Base-by-base conservation (phyloP, 2,113 vertebrate species). In the Chaetura pelagica region DNA sequence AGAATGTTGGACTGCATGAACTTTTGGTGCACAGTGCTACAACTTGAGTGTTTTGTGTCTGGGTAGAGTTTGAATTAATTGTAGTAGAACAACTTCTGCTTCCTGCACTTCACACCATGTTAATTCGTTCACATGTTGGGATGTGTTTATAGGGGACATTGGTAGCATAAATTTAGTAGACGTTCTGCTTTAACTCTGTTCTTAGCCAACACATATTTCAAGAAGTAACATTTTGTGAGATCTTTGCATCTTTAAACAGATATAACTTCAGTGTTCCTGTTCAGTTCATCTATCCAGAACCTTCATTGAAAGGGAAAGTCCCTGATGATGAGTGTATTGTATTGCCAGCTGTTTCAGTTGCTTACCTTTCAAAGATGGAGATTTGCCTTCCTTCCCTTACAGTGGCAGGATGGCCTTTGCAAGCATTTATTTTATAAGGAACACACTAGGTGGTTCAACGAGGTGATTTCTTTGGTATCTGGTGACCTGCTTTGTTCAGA, bases 341-440 rank as follows among this genome's bases (percentile, higher is more conserved):
- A 30, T 48, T 82, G 23, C 44, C 22, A 59, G 0, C 34, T 57
- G 7, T 61, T 64, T 69, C 38, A 19, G 42, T 59, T 62, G 4
- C 73, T 61, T 64, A 20, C 9, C 32, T 87, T 57, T 44, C 48
- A 48, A n/a, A 84, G 87, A 19, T 32, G 4, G 30, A 82, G n/a
- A 51, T 71, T 63, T 87, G 19, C 38, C 57, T 63, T 2, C n/a
- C 34, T 81, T 59, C 15, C 42, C 38, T 75, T 62, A 40, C 34
- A n/a, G 49, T 44, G 62, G 20, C 58, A 61, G 44, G 48, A 42
- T 11, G 27, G 58, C 57, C 58, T 82, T 67, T 57, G 62, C 38
- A 59, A 74, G 61, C 72, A 38, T 81, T 95, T 89, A 38, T 95
- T 89, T 93, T 74, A 42, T 44, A 78, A 90, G 66, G 58, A 76